Percentiles rank a stretch among this genome's conserved stretches.
Conservation (phyloP, 1,140 invertebrate species). For the Dreissena rostriformis region DNA sequence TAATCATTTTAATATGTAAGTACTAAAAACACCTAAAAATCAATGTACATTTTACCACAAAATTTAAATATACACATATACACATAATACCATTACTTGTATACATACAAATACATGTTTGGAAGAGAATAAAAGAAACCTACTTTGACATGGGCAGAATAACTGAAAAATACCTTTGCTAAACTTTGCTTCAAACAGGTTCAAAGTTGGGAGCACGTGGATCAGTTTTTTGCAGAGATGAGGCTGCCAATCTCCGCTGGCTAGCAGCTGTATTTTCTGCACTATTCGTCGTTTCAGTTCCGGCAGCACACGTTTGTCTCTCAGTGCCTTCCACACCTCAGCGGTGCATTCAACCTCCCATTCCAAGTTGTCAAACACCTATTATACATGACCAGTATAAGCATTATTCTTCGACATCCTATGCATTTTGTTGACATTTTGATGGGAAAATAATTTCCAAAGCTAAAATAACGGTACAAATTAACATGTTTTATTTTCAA, state of each 20-base stretch:
- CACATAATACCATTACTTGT: too few species aligned
- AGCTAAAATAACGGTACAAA: background rate
- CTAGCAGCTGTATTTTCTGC: constrained; percentile 68
- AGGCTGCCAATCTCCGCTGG: constrained; percentile 71
- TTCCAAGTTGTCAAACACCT: constrained; percentile 74
- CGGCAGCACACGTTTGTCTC: constrained; percentile 65
- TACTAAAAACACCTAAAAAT: too few species aligned
- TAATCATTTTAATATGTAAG: too few species aligned
- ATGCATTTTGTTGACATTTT: background rate
- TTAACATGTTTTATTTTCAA: too few species aligned
- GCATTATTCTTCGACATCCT: background rate
- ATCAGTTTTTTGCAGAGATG: constrained; percentile 65
- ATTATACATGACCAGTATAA: constrained; percentile 9
- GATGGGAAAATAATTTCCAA: background rate
- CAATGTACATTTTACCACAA: too few species aligned
- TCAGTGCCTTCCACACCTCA: constrained; percentile 72
- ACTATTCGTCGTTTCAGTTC: constrained; percentile 69
- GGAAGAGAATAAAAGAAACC: too few species aligned
- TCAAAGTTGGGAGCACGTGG: constrained; percentile 64
- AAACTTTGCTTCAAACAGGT: constrained; percentile 73
- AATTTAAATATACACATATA: too few species aligned
- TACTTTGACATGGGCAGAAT: too few species aligned
- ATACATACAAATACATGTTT: too few species aligned
- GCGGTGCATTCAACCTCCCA: constrained; percentile 79
- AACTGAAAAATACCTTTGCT: constrained; percentile 55